Evolutionary conservation across 2,113 vertebrate genomes (phyloP).

Genomic region (Cebus imitator): DNA sequence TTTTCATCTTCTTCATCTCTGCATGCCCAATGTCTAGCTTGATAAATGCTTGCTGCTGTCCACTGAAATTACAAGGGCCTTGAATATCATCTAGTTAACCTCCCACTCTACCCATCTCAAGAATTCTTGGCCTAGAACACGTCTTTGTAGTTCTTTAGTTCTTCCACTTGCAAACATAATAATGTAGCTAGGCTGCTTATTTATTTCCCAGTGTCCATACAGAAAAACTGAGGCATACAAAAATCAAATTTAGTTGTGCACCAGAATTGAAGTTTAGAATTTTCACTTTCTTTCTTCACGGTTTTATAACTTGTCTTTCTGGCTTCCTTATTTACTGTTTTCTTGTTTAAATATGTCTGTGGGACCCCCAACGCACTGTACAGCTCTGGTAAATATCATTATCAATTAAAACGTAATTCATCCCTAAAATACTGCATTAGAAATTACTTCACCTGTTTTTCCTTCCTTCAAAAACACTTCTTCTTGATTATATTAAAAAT

Average conservation of each 20-base stretch:
- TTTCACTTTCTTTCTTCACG: background rate
- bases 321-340: background rate
- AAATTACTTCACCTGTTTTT: background rate
- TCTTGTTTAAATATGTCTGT: background rate
- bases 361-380: background rate
- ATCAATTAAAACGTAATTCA: background rate
- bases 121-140: background rate
- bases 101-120: background rate
- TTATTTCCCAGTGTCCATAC: background rate
- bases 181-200: background rate
- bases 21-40: background rate
- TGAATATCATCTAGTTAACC: background rate
- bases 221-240: background rate
- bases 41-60: background rate
- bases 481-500: constrained; percentile 16
- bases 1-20: background rate
- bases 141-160: background rate
- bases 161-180: background rate
- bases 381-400: background rate
- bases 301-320: background rate
- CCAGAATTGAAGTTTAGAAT: background rate
- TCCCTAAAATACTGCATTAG: background rate
- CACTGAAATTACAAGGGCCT: background rate
- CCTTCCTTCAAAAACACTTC: constrained; percentile 7
- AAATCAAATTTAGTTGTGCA: background rate